Base-by-base conservation (phyloP, 1,140 invertebrate species). In the Zaprionus nigranus region DNA sequence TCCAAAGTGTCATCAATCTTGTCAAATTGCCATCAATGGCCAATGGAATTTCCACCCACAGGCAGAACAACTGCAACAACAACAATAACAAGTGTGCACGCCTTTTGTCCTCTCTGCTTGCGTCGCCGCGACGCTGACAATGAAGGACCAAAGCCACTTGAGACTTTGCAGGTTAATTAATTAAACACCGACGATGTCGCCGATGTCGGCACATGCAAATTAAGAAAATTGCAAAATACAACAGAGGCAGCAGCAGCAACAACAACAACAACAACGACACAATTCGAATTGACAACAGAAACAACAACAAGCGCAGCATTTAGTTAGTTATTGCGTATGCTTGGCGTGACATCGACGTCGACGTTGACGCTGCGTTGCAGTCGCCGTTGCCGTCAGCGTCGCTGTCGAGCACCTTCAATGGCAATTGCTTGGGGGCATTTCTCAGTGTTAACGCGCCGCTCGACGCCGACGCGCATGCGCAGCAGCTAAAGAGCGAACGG, bases 141-240 rank as follows among this genome's bases (percentile, higher is more conserved):
- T 57, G 75, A 85, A 90, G 79, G 85, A 90, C 85, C 73, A 61
- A 67, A 88, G 81, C 69, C 81, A 79, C 81, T 75, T 65, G 85
- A 82, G 85, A 84, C 81, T 63, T 67, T 54, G 60, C 69, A 63
- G 63, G 69, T 77, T 77, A 77, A 77, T 77, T 77, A 77, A 77
- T 77, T 77, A 77, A 77, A 74, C 75, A 51, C 56, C 67, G 67
- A 20, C 54, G 43, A 58, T 63, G 20, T 30, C 63, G 59, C 26
- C 74, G 61, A 58, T 67, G 71, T 69, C 75, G 83, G 72, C 80
- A 78, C 66, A 90, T 90, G 86, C 85, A 90, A 90, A 90, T 90
- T 90, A 90, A 90, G 85, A 90, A 90, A 90, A 90, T 90, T 88
- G 85, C 85, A 90, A 90, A 85, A 69, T 53, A 68, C 43, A 67